Percentiles rank a stretch among this genome's conserved stretches.
phyloP scores from a whole-genome alignment of 2,888 invertebrate species.

The Drosophila crucigera region DNA sequence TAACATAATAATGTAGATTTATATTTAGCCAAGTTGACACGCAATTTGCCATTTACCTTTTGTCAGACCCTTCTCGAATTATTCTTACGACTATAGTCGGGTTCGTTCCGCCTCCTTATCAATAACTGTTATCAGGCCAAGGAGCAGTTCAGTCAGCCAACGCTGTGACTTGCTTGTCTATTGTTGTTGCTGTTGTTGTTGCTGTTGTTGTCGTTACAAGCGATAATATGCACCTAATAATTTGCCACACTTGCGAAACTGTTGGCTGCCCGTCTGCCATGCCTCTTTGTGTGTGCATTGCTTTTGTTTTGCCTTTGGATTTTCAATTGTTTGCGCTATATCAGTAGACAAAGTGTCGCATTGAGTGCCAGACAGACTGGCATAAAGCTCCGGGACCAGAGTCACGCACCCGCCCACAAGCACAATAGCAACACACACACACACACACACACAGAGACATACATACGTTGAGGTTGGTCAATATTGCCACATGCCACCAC shows the following conservation, averaged over 20 bases:
- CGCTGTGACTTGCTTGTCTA: slow-evolving; percentile 27
- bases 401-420: slow-evolving; percentile 21
- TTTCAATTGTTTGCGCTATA: slow-evolving; percentile 59
- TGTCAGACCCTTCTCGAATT: slow-evolving; percentile 5
- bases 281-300: slow-evolving; percentile 55
- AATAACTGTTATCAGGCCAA: slow-evolving; percentile 48
- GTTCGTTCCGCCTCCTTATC: slow-evolving; percentile 24
- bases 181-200: slow-evolving; percentile 1
- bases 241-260: slow-evolving; percentile 57
- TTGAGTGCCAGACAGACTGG: slow-evolving; percentile 48
- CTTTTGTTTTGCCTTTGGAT: slow-evolving; percentile 48
- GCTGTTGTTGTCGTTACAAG: slow-evolving; percentile 12
- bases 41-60: slow-evolving; percentile 1
- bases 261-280: slow-evolving; percentile 9
- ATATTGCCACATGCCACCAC: background rate
- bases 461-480: background rate
- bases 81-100: slow-evolving; percentile 1
- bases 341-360: slow-evolving; percentile 79
- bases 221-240: slow-evolving; percentile 63
- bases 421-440: background rate
- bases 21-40: slow-evolving; percentile 4
- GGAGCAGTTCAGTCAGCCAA: slow-evolving; percentile 15
- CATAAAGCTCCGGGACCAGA: slow-evolving; percentile 38
- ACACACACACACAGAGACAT: background rate
- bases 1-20: background rate